phyloP scores from a whole-genome alignment of 2,113 vertebrate species.

The Osmerus eperlanus region DNA sequence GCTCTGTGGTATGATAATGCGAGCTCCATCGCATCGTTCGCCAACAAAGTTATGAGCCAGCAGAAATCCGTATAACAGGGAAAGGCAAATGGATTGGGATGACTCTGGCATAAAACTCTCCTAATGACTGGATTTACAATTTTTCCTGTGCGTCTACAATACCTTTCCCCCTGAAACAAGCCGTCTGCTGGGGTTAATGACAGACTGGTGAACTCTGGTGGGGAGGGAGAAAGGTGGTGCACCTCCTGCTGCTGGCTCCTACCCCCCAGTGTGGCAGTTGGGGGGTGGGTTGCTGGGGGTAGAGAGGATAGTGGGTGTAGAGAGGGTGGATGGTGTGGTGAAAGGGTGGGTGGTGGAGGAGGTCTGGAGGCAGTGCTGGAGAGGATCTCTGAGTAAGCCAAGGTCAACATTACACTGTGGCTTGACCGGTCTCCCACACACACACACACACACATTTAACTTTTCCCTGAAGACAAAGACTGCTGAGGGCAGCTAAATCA shows the following conservation, averaged over 20 bases:
- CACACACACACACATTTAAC: constrained; percentile 22
- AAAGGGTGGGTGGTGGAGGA: constrained; percentile 11
- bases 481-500: constrained; percentile 53
- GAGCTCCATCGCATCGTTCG: constrained; percentile 26
- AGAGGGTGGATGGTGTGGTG: neutral
- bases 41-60: constrained; percentile 36
- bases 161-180: no score
- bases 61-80: constrained; percentile 42
- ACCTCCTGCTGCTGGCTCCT: constrained; percentile 9
- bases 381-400: constrained; percentile 50
- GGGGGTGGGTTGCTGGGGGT: constrained; percentile 20
- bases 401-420: constrained; percentile 59
- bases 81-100: constrained; percentile 40
- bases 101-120: constrained; percentile 23
- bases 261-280: constrained; percentile 13
- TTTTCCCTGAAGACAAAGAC: constrained; percentile 43
- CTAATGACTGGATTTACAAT: constrained; percentile 25
- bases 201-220: constrained; percentile 17
- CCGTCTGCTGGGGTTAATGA: constrained; percentile 30
- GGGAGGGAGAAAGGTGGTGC: constrained; percentile 26
- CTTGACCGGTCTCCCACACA: constrained; percentile 38
- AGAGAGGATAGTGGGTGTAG: constrained; percentile 11
- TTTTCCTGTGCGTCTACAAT: no score
- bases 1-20: constrained; percentile 36
- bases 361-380: constrained; percentile 35